Conservation (phyloP, 2,888 invertebrate species). For the Drosophila atroscutellata region DNA sequence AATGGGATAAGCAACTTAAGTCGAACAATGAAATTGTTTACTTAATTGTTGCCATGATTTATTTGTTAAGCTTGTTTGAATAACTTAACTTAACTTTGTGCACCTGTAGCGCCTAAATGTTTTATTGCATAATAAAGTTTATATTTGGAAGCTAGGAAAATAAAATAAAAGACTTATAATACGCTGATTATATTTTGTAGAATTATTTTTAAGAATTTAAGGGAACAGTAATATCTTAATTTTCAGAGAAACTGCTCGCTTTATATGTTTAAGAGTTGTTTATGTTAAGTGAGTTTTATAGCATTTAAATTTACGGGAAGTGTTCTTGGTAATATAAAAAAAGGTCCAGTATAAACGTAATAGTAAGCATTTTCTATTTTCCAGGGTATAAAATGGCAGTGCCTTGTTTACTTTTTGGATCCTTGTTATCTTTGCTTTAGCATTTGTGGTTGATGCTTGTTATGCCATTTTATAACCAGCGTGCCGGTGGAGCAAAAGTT, state of each 20-base stretch:
- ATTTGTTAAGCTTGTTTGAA: not conserved
- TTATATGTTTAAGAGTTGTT: not conserved
- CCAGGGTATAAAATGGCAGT: slow-evolving; percentile 2
- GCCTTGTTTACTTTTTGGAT: not conserved
- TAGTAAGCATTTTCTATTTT: not conserved
- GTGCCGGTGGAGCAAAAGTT: slow-evolving; percentile 79
- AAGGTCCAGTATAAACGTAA: not conserved
- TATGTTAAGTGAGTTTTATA: no score
- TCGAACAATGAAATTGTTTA: not conserved
- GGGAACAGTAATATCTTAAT: not conserved
- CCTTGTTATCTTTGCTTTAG: slow-evolving; percentile 49
- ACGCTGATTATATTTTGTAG: not conserved
- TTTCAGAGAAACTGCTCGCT: not conserved
- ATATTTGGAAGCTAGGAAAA: not conserved
- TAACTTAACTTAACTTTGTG: not conserved
- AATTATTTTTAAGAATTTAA: not conserved
- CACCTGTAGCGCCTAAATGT: not conserved
- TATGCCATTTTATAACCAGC: slow-evolving; percentile 77
- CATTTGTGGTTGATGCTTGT: slow-evolving; percentile 70
- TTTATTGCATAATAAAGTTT: not conserved
- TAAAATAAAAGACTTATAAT: not conserved
- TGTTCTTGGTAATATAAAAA: not conserved
- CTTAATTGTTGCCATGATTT: not conserved
- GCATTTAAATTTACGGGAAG: no score
- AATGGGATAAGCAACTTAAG: not conserved